Percentiles rank a stretch among this genome's conserved stretches.
phyloP scores from a whole-genome alignment of 2,888 invertebrate genomes.

The Acanthoscelides obtectus region DNA sequence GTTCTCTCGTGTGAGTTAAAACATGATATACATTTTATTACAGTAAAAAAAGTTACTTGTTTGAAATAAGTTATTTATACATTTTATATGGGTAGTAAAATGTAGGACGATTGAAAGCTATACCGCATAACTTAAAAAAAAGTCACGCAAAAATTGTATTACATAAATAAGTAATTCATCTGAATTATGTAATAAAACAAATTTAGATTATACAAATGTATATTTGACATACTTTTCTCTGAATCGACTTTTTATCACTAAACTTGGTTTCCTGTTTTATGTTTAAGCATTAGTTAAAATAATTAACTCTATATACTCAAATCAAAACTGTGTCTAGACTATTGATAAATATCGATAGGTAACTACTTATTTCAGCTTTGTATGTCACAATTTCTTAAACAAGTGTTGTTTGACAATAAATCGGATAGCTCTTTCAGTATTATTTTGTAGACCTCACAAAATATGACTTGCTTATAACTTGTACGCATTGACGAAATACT shows the following conservation, averaged over 20 bases:
- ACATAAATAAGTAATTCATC: neutral
- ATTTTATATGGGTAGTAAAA: constrained; percentile 19
- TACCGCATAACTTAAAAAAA: neutral
- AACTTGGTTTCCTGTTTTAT: neutral
- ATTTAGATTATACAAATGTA: neutral
- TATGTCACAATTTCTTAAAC: too few relatives aligned
- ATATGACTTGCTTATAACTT: too few relatives aligned
- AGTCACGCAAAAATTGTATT: neutral
- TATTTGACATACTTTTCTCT: neutral
- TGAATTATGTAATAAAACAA: neutral
- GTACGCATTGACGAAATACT: too few relatives aligned
- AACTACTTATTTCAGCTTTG: too few relatives aligned
- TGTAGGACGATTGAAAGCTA: neutral
- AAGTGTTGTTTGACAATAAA: too few relatives aligned
- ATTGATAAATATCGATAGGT: too few relatives aligned
- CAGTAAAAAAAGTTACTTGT: constrained; percentile 13
- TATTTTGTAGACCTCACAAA: too few relatives aligned
- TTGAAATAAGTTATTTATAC: constrained; percentile 19
- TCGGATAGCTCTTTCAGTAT: too few relatives aligned
- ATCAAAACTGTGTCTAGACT: too few relatives aligned
- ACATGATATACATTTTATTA: constrained; percentile 39
- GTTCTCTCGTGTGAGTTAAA: constrained; percentile 45
- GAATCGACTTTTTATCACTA: neutral
- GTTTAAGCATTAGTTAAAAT: too few relatives aligned
- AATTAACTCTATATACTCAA: too few relatives aligned